These are phyloP conservation scores for Tolmerus cingulatus DNA, from an alignment of 2,888 invertebrate species.

Conservation along the genomic window DNA sequence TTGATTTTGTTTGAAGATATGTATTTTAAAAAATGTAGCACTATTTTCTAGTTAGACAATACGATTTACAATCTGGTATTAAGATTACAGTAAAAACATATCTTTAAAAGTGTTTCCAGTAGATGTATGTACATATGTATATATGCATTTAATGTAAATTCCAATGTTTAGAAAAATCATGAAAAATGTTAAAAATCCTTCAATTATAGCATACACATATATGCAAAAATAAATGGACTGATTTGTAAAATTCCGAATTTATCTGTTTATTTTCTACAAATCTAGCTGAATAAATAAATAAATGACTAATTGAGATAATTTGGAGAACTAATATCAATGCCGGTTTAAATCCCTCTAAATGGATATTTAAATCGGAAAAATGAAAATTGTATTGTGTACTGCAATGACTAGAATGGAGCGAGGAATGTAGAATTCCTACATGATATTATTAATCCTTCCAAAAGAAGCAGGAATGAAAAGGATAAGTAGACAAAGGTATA, in stretches of 20 bases:
- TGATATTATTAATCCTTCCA: neutral
- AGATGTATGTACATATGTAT: no score
- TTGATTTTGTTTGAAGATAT: neutral
- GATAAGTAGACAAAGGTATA: neutral
- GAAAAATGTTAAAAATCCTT: no score
- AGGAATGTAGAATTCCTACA: neutral
- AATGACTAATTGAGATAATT: neutral
- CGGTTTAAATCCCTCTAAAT: no score
- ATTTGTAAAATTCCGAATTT: neutral
- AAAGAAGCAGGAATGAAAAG: neutral
- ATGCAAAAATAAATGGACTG: no score
- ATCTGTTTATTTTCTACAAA: neutral
- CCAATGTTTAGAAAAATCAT: no score
- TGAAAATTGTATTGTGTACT: neutral
- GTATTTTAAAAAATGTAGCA: neutral
- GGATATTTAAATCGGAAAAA: no score
- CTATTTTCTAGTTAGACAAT: neutral
- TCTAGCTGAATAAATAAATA: neutral
- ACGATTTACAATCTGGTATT: neutral
- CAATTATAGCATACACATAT: neutral
- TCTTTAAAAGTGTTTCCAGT: no score
- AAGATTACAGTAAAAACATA: neutral
- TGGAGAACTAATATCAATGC: no score
- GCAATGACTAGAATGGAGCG: neutral
- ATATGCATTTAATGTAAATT: no score